phyloP scores from a whole-genome alignment of 2,888 invertebrate genomes.

The Scelioninae gen. 1 region DNA sequence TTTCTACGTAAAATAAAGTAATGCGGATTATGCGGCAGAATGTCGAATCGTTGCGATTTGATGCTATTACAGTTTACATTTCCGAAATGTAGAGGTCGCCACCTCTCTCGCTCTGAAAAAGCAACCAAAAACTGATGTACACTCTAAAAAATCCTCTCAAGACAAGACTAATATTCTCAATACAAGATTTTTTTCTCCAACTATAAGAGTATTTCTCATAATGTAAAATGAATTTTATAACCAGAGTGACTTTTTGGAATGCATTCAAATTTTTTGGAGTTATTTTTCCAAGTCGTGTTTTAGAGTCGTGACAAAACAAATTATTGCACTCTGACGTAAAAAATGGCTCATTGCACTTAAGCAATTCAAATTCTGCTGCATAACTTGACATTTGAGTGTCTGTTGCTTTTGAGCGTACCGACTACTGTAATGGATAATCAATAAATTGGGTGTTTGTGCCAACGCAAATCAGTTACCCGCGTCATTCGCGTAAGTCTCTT shows the following conservation, averaged over 20 bases:
- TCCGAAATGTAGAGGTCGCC: not conserved
- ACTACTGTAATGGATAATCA: constrained; percentile 53
- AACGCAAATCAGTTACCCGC: constrained; percentile 42
- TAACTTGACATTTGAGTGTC: constrained; percentile 54
- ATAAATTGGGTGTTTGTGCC: constrained; percentile 41
- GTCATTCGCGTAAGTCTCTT: constrained; percentile 36
- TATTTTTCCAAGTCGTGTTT: not conserved
- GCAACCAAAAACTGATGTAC: no score
- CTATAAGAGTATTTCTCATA: no score
- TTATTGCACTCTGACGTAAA: constrained; percentile 41
- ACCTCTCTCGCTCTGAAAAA: not conserved
- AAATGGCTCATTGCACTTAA: constrained; percentile 43
- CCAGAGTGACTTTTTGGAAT: no score
- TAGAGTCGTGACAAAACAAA: constrained; percentile 15
- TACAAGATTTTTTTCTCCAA: no score
- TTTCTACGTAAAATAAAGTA: constrained; percentile 35
- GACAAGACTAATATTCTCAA: no score
- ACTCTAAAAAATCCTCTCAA: no score
- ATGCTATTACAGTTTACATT: not conserved
- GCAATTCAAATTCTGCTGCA: constrained; percentile 66
- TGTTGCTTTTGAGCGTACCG: constrained; percentile 53
- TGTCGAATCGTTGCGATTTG: constrained; percentile 31
- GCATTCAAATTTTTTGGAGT: no score
- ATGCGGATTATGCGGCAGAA: constrained; percentile 57
- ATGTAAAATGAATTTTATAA: no score